These are phyloP conservation scores for Oenanthe oenanthe DNA, from an alignment of 2,113 vertebrate species.

Conservation along the genomic window DNA sequence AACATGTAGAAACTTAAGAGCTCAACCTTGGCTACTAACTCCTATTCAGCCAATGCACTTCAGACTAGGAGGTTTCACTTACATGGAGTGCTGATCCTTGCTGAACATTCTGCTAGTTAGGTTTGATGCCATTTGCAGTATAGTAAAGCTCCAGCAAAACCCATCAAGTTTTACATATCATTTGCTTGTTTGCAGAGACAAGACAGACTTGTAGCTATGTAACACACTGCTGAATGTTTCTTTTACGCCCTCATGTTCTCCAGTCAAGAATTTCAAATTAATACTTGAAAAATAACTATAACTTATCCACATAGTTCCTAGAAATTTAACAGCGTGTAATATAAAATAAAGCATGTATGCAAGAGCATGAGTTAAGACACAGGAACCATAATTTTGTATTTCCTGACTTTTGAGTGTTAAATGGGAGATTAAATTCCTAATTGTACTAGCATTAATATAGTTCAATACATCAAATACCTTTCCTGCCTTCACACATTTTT, in stretches of 20 bases:
- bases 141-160: background rate
- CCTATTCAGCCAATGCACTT: background rate
- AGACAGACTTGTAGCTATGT: background rate
- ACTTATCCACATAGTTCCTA: background rate
- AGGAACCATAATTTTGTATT: slow-evolving; percentile 48
- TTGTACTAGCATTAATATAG: background rate
- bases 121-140: background rate
- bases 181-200: background rate
- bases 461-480: background rate
- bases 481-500: background rate
- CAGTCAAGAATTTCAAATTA: slow-evolving; percentile 12
- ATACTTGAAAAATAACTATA: slow-evolving; percentile 48
- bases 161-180: background rate
- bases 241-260: background rate
- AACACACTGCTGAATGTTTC: background rate
- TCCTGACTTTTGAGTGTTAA: slow-evolving; percentile 32
- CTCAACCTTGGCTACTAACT: background rate
- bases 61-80: background rate
- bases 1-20: background rate
- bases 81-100: background rate
- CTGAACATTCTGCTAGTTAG: background rate
- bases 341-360: slow-evolving; percentile 46
- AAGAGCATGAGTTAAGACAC: background rate
- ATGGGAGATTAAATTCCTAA: slow-evolving; percentile 34
- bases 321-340: slow-evolving; percentile 46